phyloP scores from a whole-genome alignment of 2,888 invertebrate species.

The Apotomis betuletana region DNA sequence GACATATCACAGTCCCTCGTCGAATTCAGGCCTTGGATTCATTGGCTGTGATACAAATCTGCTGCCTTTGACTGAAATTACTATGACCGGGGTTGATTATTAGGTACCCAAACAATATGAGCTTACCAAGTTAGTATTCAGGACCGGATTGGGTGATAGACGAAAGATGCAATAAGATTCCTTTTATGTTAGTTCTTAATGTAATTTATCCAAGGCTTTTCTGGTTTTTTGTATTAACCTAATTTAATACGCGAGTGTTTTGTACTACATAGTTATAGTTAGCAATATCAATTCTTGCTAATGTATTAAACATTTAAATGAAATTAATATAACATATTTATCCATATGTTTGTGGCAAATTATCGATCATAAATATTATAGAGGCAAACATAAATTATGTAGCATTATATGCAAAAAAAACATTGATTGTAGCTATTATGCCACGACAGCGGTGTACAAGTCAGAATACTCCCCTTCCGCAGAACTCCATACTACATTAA shows the following conservation, averaged over 20 bases:
- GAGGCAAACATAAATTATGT: too few relatives aligned
- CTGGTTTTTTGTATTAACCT: not conserved
- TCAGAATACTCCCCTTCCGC: too few relatives aligned
- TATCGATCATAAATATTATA: too few relatives aligned
- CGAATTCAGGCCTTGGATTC: slow-evolving; percentile 49
- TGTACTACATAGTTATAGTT: not conserved
- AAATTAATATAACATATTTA: too few relatives aligned
- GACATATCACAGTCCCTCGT: too few relatives aligned
- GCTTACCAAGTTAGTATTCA: not conserved
- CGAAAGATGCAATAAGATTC: not conserved
- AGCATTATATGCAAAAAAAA: too few relatives aligned
- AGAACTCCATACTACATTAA: too few relatives aligned
- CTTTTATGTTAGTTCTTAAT: not conserved
- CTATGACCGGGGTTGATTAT: slow-evolving; percentile 4
- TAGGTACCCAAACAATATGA: not conserved
- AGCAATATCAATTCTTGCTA: not conserved
- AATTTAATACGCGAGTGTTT: not conserved
- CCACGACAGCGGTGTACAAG: too few relatives aligned
- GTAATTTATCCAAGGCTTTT: not conserved
- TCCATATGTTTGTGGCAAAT: too few relatives aligned
- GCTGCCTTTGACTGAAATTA: slow-evolving; percentile 25
- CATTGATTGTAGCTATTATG: too few relatives aligned
- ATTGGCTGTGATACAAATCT: slow-evolving; percentile 67
- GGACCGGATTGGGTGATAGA: not conserved
- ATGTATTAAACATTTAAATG: too few relatives aligned